These are phyloP conservation scores for Lacerta bilineata DNA, from an alignment of 2,797 vertebrate species.

Conservation along the genomic window DNA sequence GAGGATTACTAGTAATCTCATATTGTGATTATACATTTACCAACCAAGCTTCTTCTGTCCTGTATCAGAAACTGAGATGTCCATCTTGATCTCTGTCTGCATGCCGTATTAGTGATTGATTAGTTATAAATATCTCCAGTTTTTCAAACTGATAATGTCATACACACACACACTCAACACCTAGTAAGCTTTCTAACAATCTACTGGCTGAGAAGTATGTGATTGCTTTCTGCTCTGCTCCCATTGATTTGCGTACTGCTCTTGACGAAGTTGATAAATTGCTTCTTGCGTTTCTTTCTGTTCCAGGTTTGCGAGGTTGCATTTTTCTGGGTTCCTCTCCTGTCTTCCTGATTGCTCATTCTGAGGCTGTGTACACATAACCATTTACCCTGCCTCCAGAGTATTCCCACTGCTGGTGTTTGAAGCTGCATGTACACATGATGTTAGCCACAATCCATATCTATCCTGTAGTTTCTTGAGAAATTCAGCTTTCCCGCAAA, in stretches of 20 bases:
- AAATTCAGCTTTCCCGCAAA: too few species aligned
- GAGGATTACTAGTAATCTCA: neutral
- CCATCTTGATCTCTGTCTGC: neutral
- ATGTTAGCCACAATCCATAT: too few species aligned
- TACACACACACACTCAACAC: neutral
- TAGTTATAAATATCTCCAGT: neutral
- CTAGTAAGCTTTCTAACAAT: neutral
- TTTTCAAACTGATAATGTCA: neutral
- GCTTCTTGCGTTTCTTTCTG: neutral
- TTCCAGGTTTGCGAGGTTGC: neutral
- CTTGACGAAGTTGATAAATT: neutral
- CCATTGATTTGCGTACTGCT: neutral
- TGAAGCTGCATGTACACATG: too few species aligned
- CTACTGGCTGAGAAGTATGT: neutral
- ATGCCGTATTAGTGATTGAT: neutral
- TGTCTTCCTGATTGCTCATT: neutral
- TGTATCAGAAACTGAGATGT: neutral
- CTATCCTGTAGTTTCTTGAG: too few species aligned
- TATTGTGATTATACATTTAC: neutral
- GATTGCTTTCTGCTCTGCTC: neutral
- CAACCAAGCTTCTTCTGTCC: neutral
- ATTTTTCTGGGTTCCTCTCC: neutral
- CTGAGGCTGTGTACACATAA: too few species aligned
- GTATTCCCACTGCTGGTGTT: too few species aligned
- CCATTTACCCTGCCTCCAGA: too few species aligned